Evolutionary conservation across 1,140 invertebrate genomes (phyloP), one percentile per base, ranked within the genome.

Genomic region (Tribolium castaneum): DNA sequence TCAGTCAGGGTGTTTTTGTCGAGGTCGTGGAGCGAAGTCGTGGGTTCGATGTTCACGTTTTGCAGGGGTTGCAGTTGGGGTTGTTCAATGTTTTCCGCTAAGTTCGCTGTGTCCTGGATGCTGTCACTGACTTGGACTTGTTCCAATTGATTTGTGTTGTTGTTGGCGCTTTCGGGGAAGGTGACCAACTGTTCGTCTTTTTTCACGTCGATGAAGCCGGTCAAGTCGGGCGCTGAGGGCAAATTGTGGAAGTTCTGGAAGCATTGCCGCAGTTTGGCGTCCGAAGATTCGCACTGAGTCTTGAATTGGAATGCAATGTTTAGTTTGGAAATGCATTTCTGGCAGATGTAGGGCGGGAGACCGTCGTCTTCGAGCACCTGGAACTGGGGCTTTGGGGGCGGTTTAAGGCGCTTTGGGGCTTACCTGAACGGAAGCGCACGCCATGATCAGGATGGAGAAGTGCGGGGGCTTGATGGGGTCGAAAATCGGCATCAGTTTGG

Each of bases 301-400:
- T 92, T 92, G 75, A 92, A 92, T 81, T 92, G 91, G 83, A 91
- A 92, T 6, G 92, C 91, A 9, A 91, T 87, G 19, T 91, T 91
- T 34, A 92, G 81, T 54, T 91, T 89, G 51, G 91, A 91, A 4
- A 92, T 87, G 80, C 92, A 92, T 79, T 91, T 91, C 74, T 90
- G 91, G 73, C 92, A 92, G 62, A 92, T 91, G 75, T 90, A 89
- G 25, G 90, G 87, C 0, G 92, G 91, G 30, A 92, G 79, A n/a
- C 91, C 91, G 86, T 92, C 92, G 59, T 88, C 89, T 85, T 88
- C 88, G 72, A 88, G 85, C 62, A 92, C 89, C 91, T 92, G 77
- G 1, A 70, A 82, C 22, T 35, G 19, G 52, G 35, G 72, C 7
- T 72, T 49, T 66, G 62, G 14, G 39, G 7, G 39, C 5, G 9